Evolutionary conservation across 1,140 invertebrate species (phyloP).

Genomic region (Lycorma delicatula): DNA sequence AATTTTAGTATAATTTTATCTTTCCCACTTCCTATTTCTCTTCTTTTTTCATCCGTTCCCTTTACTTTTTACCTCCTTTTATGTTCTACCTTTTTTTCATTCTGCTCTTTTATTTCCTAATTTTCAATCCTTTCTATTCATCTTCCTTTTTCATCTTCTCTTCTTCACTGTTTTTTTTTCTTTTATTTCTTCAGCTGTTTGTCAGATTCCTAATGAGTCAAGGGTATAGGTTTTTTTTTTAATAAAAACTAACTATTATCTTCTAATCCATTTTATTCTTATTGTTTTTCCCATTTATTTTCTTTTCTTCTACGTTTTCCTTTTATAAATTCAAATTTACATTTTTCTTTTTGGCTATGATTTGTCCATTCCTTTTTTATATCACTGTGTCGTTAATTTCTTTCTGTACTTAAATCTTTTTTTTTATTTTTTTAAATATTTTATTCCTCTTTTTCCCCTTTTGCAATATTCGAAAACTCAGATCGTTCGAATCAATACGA

Average conservation of each 20-base stretch:
- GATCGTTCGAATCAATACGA: too few relatives aligned
- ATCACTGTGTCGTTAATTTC: too few relatives aligned
- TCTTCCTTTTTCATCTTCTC: background rate
- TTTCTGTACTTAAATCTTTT: too few relatives aligned
- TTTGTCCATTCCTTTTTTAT: too few relatives aligned
- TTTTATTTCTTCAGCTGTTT: background rate
- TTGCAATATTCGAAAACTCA: too few relatives aligned
- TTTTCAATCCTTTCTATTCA: background rate
- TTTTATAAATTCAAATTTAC: too few relatives aligned
- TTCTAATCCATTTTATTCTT: background rate
- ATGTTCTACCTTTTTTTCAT: background rate
- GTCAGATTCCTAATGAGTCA: background rate
- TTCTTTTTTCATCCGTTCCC: background rate
- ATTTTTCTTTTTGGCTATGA: too few relatives aligned
- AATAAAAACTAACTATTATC: too few relatives aligned
- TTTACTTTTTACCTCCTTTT: background rate
- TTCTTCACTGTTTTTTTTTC: background rate
- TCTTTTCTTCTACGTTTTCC: background rate
- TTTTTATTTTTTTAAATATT: background rate
- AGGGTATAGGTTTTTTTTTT: too few relatives aligned
- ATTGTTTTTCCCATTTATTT: background rate
- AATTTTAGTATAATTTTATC: too few relatives aligned
- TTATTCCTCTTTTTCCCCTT: background rate
- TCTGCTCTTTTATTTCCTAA: too few relatives aligned
- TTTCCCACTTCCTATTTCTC: background rate